Evolutionary conservation across 2,888 invertebrate genomes (phyloP).

Genomic region (Amiota mariae): DNA sequence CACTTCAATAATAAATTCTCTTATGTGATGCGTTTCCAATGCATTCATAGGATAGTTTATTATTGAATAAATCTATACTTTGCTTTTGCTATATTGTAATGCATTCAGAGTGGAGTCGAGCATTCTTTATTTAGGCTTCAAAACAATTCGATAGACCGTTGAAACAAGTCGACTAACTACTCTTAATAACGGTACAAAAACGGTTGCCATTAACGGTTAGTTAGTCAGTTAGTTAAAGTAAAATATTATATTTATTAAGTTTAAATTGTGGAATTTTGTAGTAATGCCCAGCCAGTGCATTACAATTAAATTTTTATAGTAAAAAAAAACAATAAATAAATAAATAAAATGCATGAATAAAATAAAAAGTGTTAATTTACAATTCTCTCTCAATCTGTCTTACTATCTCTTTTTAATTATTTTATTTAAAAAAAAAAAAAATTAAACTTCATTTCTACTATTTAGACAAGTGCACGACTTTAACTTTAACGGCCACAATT

Average conservation of each 20-base stretch:
- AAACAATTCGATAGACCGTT: slow-evolving; percentile 21
- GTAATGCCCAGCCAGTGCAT: neutral
- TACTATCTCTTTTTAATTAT: too few species aligned
- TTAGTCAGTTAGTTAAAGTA: slow-evolving; percentile 1
- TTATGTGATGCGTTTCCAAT: too few species aligned
- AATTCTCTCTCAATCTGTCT: too few species aligned
- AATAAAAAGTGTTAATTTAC: too few species aligned
- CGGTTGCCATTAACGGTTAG: slow-evolving; percentile 13
- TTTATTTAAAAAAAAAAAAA: neutral
- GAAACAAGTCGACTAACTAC: slow-evolving; percentile 6
- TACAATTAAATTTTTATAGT: neutral
- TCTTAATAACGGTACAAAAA: slow-evolving; percentile 1
- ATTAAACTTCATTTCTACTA: slow-evolving; percentile 5
- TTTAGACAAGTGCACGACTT: slow-evolving; percentile 18
- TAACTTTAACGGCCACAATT: slow-evolving; percentile 17
- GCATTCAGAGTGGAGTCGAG: too few species aligned
- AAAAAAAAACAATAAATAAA: neutral
- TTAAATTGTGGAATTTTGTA: neutral
- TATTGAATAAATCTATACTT: too few species aligned
- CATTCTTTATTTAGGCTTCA: too few species aligned
- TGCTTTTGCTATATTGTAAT: too few species aligned
- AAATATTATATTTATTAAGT: neutral
- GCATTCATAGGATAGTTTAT: too few species aligned
- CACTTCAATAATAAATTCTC: too few species aligned
- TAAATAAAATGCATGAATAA: neutral